These are phyloP conservation scores for Epinephelus awoara DNA, from an alignment of 2,797 vertebrate genomes.

Conservation along the genomic window DNA sequence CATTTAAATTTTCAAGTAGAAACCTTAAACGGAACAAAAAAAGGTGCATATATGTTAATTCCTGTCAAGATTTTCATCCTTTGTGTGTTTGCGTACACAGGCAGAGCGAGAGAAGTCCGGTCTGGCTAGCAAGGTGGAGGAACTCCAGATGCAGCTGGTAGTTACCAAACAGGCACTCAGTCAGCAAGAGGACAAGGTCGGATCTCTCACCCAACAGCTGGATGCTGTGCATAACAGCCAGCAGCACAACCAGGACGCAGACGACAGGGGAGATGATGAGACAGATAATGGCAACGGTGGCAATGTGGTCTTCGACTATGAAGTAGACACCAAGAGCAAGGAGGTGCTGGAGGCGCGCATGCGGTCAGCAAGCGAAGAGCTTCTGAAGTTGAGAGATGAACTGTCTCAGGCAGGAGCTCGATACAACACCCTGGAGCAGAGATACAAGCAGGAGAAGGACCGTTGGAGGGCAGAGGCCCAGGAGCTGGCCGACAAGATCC, in stretches of 20 bases:
- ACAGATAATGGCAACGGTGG: slow-evolving; percentile 51
- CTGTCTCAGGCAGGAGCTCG: slow-evolving; percentile 82
- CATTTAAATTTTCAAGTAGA: too few species aligned
- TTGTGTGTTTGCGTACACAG: slow-evolving; percentile 67
- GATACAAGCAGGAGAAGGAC: slow-evolving; percentile 86
- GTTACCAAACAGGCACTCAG: slow-evolving; percentile 84
- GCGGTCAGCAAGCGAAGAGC: slow-evolving; percentile 82
- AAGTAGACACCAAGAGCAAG: slow-evolving; percentile 85
- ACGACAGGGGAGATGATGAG: slow-evolving; percentile 51
- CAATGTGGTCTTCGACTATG: slow-evolving; percentile 76
- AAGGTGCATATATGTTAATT: too few species aligned
- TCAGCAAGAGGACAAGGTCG: slow-evolving; percentile 86
- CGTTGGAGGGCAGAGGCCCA: slow-evolving; percentile 86
- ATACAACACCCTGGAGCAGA: slow-evolving; percentile 82
- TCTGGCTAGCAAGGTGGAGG: slow-evolving; percentile 84
- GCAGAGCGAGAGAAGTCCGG: slow-evolving; percentile 87
- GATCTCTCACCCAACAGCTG: slow-evolving; percentile 83
- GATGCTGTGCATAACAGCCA: slow-evolving; percentile 74
- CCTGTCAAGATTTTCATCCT: too few species aligned
- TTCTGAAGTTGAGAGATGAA: slow-evolving; percentile 83
- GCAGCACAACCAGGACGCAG: slow-evolving; percentile 54
- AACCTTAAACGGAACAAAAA: too few species aligned
- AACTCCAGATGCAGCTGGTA: slow-evolving; percentile 87
- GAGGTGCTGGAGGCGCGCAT: slow-evolving; percentile 84
- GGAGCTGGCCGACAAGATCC: slow-evolving; percentile 87